Evolutionary conservation across 2,797 vertebrate genomes (phyloP).

Genomic region (Gouania willdenowi): DNA sequence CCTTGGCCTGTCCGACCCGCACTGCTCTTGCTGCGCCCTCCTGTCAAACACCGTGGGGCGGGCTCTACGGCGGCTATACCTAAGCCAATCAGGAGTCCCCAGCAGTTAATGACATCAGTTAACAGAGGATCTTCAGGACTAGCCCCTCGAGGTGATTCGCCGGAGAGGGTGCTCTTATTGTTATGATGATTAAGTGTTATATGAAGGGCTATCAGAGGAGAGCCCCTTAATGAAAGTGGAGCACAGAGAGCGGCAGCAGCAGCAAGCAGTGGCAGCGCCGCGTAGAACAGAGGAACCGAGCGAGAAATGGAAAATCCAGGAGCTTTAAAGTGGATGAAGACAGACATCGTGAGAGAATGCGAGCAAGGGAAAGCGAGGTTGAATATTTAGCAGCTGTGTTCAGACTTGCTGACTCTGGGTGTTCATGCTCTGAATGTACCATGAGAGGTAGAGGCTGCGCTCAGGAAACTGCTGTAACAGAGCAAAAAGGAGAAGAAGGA

Average conservation of each 20-base stretch:
- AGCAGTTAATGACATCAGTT: conserved; percentile 65
- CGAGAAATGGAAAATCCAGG: conserved; percentile 2
- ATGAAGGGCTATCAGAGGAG: conserved; percentile 76
- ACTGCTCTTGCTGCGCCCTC: conserved; percentile 47
- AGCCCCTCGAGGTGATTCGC: conserved; percentile 64
- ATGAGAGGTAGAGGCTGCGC: conserved; percentile 35
- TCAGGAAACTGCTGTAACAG: conserved; percentile 23
- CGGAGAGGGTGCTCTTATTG: conserved; percentile 65
- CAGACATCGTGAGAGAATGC: conserved; percentile 21
- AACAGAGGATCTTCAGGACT: conserved; percentile 51
- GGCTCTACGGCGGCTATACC: conserved; percentile 14
- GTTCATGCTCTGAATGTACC: conserved; percentile 68
- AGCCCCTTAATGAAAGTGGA: conserved; percentile 72
- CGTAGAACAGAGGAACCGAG: conserved; percentile 5
- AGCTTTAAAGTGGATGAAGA: conserved; percentile 43
- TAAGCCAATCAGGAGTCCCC: conserved; percentile 44
- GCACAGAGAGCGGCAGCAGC: conserved; percentile 47
- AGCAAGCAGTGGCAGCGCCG: conserved; percentile 20
- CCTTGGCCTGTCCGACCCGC: conserved; percentile 64
- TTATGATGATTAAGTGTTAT: conserved; percentile 76
- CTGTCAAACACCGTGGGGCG: conserved; percentile 46
- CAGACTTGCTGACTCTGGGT: conserved; percentile 72
- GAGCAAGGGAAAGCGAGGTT: conserved; percentile 30
- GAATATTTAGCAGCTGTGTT: conserved; percentile 71
- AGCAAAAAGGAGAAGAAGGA: conserved; percentile 12